These are phyloP conservation scores for Gobio gobio DNA, from an alignment of 2,113 vertebrate genomes.

Conservation along the genomic window DNA sequence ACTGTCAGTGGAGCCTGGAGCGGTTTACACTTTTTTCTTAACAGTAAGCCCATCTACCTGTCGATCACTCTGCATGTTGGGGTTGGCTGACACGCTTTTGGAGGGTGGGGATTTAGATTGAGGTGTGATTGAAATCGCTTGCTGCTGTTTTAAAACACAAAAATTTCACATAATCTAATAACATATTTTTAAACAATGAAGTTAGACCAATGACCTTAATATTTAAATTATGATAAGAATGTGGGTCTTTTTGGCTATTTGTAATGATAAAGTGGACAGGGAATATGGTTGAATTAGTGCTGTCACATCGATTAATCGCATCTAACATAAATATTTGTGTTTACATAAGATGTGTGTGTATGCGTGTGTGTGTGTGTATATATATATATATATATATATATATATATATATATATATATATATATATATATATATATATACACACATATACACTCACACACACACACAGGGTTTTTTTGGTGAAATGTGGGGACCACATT, in stretches of 20 bases:
- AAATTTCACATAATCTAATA: neutral
- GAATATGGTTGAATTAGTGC: neutral
- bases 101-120: neutral
- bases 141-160: neutral
- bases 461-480: too few relatives aligned
- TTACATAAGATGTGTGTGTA: too few relatives aligned
- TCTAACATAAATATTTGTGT: too few relatives aligned
- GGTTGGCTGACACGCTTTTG: neutral
- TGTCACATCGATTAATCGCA: too few relatives aligned
- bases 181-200: neutral
- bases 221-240: too few relatives aligned
- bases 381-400: too few relatives aligned
- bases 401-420: too few relatives aligned
- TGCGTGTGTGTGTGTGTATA: too few relatives aligned
- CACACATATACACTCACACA: too few relatives aligned
- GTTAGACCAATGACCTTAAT: neutral
- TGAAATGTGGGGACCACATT: too few relatives aligned
- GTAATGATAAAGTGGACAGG: neutral
- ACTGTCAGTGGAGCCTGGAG: neutral
- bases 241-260: neutral
- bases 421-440: too few relatives aligned
- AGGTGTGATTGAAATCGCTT: neutral
- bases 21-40: neutral
- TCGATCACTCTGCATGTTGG: neutral
- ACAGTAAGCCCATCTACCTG: neutral